A percentile compares a stretch with the other conserved stretches of the same genome.
Conservation (phyloP, 2,888 invertebrate genomes). For the Tethea ocularis region DNA sequence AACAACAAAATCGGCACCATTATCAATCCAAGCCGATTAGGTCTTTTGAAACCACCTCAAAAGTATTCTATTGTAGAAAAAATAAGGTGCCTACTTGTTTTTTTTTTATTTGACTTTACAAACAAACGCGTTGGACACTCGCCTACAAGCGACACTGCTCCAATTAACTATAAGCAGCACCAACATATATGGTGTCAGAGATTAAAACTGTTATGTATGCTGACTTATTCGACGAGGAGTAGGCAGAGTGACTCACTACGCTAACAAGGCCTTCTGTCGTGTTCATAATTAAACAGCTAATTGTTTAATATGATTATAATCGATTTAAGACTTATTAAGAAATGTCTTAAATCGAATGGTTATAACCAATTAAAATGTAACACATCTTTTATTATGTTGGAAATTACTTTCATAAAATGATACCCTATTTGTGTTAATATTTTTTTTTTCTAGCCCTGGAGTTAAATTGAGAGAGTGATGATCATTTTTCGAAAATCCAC, state of each 20-base stretch:
- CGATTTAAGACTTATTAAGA: neutral
- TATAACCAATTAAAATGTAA: neutral
- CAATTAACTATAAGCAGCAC: constrained; percentile 46
- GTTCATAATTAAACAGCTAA: neutral
- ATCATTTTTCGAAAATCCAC: too few relatives aligned
- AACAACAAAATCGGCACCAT: too few relatives aligned
- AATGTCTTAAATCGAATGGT: too few relatives aligned
- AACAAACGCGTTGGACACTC: constrained; percentile 21
- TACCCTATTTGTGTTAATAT: too few relatives aligned
- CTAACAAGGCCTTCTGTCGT: constrained; percentile 7
- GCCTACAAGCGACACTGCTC: constrained; percentile 47
- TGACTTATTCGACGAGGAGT: constrained; percentile 1
- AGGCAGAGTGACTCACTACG: neutral
- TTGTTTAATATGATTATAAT: neutral
- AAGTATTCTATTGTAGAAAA: too few relatives aligned
- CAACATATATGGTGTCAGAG: constrained; percentile 35
- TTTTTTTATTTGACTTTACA: constrained; percentile 20
- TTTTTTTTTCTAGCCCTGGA: too few relatives aligned
- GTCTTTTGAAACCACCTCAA: too few relatives aligned
- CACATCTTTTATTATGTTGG: neutral
- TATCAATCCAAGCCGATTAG: too few relatives aligned
- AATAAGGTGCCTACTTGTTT: neutral
- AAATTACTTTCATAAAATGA: neutral
- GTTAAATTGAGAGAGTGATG: too few relatives aligned
- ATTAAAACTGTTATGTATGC: constrained; percentile 23